Base-by-base conservation (phyloP, 2,888 invertebrate genomes). In the Ectemnius continuus region DNA sequence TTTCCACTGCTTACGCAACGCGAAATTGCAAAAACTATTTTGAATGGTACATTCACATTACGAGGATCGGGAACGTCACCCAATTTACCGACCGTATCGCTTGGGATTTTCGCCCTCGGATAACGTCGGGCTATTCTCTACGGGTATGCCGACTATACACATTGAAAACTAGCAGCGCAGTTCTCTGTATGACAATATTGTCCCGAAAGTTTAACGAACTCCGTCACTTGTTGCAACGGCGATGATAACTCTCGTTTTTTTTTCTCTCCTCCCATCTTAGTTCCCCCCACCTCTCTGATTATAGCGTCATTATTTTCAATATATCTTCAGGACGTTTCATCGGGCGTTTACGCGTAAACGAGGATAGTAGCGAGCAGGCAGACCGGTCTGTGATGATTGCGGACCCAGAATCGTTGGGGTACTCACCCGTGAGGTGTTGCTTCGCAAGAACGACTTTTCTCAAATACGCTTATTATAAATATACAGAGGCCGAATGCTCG, bases 111-210 rank as follows among this genome's bases (percentile, higher is more conserved):
- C 57, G 4, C 48, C 63, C 36, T 52, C 8, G 8, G 16, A 48
- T n/a, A 23, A 20, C 20, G 16, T 57, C 5, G 59, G 56, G 16
- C 64, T 23, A 47, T 14, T 8, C 52, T 70, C 11, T 48, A 58
- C 67, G 64, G 52, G 73, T 78, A 77, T 57, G 62, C 58, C 66
- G 69, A 26, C 58, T 36, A 26, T 23, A 46, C n/a, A n/a, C n/a
- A n/a, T 11, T 36, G 20, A 52, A 56, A 36, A 28, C 48, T 26
- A 63, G 18, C 58, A 70, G 48, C 45, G 70, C 61, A 67, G 67
- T 68, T 73, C 64, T 80, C 82, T 81, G 79, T 77, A 82, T 82
- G 81, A 82, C 81, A 81, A 81, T 81, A 81, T 80, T 80, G 67
- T 68, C 61, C 76, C 59, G 63, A 66, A 75, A 73, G 64, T 79